phyloP scores from a whole-genome alignment of 2,113 vertebrate genomes.

The Pterocles gutturalis region DNA sequence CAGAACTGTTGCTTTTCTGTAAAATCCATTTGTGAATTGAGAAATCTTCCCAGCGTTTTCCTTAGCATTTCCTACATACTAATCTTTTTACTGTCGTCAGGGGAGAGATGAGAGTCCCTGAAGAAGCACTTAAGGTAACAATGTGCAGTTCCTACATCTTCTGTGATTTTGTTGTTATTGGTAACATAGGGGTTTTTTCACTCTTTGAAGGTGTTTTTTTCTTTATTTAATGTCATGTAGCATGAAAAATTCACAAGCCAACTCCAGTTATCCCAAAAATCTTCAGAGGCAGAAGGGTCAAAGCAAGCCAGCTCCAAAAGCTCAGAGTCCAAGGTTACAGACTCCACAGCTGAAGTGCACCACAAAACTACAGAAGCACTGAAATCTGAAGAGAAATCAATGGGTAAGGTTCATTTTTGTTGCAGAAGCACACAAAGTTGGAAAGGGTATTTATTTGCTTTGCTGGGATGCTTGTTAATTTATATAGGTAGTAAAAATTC shows the following conservation, averaged over 20 bases:
- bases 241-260: conserved; percentile 99
- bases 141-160: neutral
- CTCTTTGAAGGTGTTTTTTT: neutral
- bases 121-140: conserved; percentile 96
- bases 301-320: conserved; percentile 81
- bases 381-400: conserved; percentile 87
- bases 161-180: neutral
- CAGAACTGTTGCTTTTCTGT: neutral
- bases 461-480: neutral
- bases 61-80: conserved; percentile 87
- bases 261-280: conserved; percentile 92
- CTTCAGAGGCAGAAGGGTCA: conserved; percentile 80
- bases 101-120: conserved; percentile 95
- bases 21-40: neutral
- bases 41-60: conserved; percentile 1
- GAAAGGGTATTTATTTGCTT: neutral
- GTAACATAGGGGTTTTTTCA: neutral
- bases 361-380: conserved; percentile 81
- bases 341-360: conserved; percentile 72
- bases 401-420: conserved; percentile 78
- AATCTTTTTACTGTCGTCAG: conserved; percentile 97
- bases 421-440: neutral
- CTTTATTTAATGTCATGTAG: conserved; percentile 73
- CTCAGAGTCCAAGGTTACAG: conserved; percentile 74
- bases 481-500: neutral